Conservation (phyloP, 2,888 invertebrate species). For the Xylota sylvarum region DNA sequence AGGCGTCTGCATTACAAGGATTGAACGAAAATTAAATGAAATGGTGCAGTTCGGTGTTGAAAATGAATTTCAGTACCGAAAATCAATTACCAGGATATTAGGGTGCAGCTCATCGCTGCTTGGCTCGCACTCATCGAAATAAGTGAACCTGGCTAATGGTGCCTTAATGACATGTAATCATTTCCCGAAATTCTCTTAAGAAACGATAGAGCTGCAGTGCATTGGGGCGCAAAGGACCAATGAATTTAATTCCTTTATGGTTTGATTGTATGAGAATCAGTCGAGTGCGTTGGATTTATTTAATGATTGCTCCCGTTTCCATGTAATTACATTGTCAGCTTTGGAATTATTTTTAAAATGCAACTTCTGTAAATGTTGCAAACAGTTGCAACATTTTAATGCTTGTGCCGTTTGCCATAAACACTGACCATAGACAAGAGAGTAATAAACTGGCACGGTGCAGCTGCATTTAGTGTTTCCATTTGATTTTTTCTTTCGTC, state of each 20-base stretch:
- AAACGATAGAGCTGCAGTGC: constrained; percentile 38
- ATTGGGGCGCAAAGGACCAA: neutral
- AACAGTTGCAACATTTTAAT: constrained; percentile 69
- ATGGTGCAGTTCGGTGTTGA: constrained; percentile 43
- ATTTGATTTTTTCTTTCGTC: constrained; percentile 9
- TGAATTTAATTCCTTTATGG: constrained; percentile 69
- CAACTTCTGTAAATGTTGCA: constrained; percentile 41
- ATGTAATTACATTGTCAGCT: constrained; percentile 55
- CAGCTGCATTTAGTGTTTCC: constrained; percentile 61
- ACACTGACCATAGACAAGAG: constrained; percentile 72
- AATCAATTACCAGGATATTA: constrained; percentile 60
- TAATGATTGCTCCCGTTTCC: constrained; percentile 62
- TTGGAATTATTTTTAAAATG: constrained; percentile 46
- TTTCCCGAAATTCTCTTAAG: constrained; percentile 44
- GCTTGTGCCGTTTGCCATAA: constrained; percentile 47
- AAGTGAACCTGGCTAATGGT: constrained; percentile 65
- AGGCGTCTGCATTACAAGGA: constrained; percentile 35
- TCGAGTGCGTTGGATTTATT: constrained; percentile 19
- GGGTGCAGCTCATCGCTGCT: constrained; percentile 34
- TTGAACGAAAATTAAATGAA: constrained; percentile 59
- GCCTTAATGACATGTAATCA: constrained; percentile 73
- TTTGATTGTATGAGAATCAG: constrained; percentile 47
- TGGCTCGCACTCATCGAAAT: constrained; percentile 40
- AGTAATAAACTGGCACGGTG: constrained; percentile 57
- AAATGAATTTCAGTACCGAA: constrained; percentile 55